Evolutionary conservation across 2,113 vertebrate genomes (phyloP), one percentile per base, ranked within the genome.

Genomic region (Pitta sordida): DNA sequence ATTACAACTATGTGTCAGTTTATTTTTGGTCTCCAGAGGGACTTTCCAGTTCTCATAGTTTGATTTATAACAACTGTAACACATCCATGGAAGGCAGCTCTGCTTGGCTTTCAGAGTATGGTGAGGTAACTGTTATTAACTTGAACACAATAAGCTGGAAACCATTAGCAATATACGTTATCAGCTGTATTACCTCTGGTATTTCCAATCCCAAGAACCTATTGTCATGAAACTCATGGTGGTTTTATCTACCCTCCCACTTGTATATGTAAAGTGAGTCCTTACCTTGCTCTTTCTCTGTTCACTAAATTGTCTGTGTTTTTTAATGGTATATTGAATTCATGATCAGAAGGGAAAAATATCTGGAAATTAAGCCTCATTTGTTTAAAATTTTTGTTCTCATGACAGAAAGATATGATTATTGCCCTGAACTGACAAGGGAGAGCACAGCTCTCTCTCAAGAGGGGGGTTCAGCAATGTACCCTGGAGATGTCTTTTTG

Each of bases 221-320:
- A 27, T 76, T 91, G 30, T 69, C 18, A 14, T 76, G 16, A 82
- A 87, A 79, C 10, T 75, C n/a, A 24, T 79, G 4, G 37, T 87
- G 49, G 11, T 59, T 91, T 84, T 81, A 84, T 86, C 70, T 91
- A 26, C 62, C 32, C 79, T 80, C 9, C 29, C 41, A 55, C 93
- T 91, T 91, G 89, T 44, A 1, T 93, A 95, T 89, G 86, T 73
- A 91, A 96, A 96, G 62, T 34, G 20, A 62, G 58, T 51, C 49
- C 36, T 0, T 83, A 49, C 37, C 21, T 84, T 88, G 62, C 29
- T 37, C 30, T 39, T 82, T 86, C 26, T 89, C 18, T 73, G 13
- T 39, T 53, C 53, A 34, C 41, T 59, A 15, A 58, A 51, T 14
- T 15, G 17, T 71, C 32, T 76, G 17, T 78, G 27, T 76, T 82